Percentiles rank a stretch among this genome's conserved stretches.
These are phyloP conservation scores for Crotalus helleri DNA, from an alignment of 2,113 vertebrate species.

Conservation along the genomic window DNA sequence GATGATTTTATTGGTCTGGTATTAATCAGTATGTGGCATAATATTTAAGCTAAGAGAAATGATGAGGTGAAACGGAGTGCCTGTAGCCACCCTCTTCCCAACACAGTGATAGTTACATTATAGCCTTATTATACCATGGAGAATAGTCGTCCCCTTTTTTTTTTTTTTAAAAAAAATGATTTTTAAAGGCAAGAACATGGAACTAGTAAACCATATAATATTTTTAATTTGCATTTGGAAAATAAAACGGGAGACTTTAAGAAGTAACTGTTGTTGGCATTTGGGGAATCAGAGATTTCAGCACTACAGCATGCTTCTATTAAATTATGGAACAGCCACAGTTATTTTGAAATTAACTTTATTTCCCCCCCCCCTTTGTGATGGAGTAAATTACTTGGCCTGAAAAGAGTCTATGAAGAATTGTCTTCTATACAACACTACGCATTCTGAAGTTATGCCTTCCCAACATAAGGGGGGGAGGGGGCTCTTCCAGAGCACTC, in stretches of 20 bases:
- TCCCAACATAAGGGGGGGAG: not conserved
- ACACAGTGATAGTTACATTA: constrained; percentile 49
- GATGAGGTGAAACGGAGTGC: constrained; percentile 74
- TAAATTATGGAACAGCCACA: constrained; percentile 53
- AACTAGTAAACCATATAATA: constrained; percentile 64
- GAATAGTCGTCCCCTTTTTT: not conserved
- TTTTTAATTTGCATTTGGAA: constrained; percentile 62
- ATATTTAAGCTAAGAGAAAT: constrained; percentile 78
- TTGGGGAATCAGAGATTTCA: constrained; percentile 53
- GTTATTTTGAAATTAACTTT: constrained; percentile 51
- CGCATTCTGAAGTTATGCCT: constrained; percentile 16
- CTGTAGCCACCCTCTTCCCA: constrained; percentile 50
- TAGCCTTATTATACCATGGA: constrained; percentile 38
- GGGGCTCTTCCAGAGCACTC: not conserved
- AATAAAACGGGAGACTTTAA: constrained; percentile 59
- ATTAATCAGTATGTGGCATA: constrained; percentile 83
- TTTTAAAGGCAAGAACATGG: constrained; percentile 53
- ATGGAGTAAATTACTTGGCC: constrained; percentile 48
- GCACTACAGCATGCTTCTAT: constrained; percentile 62
- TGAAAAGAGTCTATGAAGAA: constrained; percentile 48
- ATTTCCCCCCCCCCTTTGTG: constrained; percentile 55
- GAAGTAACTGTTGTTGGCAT: constrained; percentile 52
- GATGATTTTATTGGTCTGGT: constrained; percentile 82
- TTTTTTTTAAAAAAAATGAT: not conserved
- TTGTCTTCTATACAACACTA: constrained; percentile 20